Base-by-base conservation (phyloP, 2,797 vertebrate genomes). In the Coregonus suidteri region DNA sequence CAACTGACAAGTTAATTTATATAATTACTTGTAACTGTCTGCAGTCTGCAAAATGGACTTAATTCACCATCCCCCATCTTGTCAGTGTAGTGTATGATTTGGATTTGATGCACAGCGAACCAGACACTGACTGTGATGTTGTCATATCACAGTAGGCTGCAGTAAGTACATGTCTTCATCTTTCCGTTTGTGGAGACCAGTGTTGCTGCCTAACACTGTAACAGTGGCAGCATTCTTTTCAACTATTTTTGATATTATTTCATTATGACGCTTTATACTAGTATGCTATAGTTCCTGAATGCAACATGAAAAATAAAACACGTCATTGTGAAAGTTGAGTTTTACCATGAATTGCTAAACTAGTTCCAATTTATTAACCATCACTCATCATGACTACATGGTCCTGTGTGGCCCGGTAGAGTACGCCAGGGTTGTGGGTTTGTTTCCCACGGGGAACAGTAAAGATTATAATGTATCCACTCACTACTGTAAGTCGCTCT, bases 1-100 rank as follows among this genome's bases (percentile, higher is more conserved):
- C 79, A 87, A 91, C 91, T 93, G 92, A 93, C 93, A 93, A 88
- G 87, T 89, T 94, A 86, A 93, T 93, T 92, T 88, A 88, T 92
- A 78, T 90, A 93, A 93, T 93, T 93, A 89, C 87, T 88, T 66
- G 59, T 86, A 90, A 92, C 88, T 88, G 88, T 90, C 86, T 93
- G 90, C 83, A 78, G 85, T 13, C 82, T 81, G 83, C 90, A 86
- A 88, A 84, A 87, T 71, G 2, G 41, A 11, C 7, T 31, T 88
- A 91, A 84, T 91, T 84, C 79, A 81, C 47, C 59, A 30, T 77
- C 80, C 79, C 81, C 79, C 78, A 25, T 74, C 85, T 81, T 89
- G 89, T 92, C 89, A 90, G 83, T 62, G 75, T 86, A 80, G 84
- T 84, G 83, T 89, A 88, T 75, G 85, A 85, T 87, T 91, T 64